A percentile compares a stretch with the other conserved stretches of the same genome.
These are phyloP conservation scores for Myrmophylax atrothorax DNA, from an alignment of 2,113 vertebrate species.

Conservation along the genomic window DNA sequence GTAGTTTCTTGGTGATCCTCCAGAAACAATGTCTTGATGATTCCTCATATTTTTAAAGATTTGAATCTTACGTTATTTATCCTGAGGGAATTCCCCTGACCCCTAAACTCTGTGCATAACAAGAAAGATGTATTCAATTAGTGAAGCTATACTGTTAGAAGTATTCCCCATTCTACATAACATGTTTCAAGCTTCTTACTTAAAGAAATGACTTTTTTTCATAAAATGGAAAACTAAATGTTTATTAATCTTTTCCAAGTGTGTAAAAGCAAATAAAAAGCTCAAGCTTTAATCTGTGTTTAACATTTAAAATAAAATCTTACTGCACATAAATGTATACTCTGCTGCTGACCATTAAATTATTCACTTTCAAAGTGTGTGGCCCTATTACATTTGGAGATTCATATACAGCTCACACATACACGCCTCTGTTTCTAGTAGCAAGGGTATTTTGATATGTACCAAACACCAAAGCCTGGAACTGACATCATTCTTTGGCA, in stretches of 20 bases:
- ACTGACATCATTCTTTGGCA: slow-evolving; percentile 60
- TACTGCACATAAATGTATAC: not conserved
- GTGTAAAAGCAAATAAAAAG: slow-evolving; percentile 8
- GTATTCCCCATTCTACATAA: not conserved
- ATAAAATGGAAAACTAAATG: not conserved
- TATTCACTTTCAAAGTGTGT: slow-evolving; percentile 48
- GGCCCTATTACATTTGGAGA: slow-evolving; percentile 29
- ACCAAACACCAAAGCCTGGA: slow-evolving; percentile 27
- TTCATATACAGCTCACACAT: slow-evolving; percentile 4
- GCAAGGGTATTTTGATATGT: not conserved
- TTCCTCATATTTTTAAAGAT: not conserved
- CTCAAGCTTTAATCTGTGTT: not conserved
- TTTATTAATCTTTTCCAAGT: slow-evolving; percentile 14
- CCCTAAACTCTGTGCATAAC: not conserved
- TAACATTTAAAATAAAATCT: not conserved
- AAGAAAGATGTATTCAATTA: not conserved
- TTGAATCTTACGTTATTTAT: not conserved
- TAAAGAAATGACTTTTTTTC: not conserved
- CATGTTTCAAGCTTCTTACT: not conserved
- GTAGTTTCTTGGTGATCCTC: not conserved
- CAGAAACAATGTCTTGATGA: not conserved
- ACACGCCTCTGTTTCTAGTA: not conserved
- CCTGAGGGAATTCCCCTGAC: not conserved
- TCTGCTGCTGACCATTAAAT: not conserved
- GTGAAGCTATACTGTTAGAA: not conserved